These are phyloP conservation scores for Nemoura dubitans DNA, from an alignment of 2,888 invertebrate genomes.

Conservation along the genomic window DNA sequence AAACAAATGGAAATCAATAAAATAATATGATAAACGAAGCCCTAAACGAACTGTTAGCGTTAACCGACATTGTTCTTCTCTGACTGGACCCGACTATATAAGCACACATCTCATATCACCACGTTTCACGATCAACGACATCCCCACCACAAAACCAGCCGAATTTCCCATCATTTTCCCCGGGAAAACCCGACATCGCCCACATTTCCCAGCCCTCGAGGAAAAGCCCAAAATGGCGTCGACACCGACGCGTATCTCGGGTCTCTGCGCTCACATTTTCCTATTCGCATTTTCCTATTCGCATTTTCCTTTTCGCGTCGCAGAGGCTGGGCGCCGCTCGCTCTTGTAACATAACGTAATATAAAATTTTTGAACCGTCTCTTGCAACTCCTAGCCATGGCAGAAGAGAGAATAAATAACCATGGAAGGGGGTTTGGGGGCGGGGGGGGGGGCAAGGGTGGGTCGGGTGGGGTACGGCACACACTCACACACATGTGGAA, in stretches of 20 bases:
- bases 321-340: neutral
- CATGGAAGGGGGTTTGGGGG: neutral
- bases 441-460: neutral
- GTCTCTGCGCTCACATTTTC: too few species aligned
- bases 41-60: too few species aligned
- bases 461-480: neutral
- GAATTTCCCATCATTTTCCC: too few species aligned
- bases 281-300: neutral
- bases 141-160: too few species aligned
- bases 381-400: neutral
- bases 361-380: neutral
- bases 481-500: neutral
- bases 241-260: neutral
- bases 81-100: too few species aligned
- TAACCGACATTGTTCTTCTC: too few species aligned
- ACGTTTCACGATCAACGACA: too few species aligned
- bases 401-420: constrained; percentile 24
- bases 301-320: neutral
- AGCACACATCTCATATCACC: too few species aligned
- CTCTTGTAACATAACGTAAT: constrained; percentile 9
- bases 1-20: too few species aligned
- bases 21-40: too few species aligned
- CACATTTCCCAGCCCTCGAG: neutral
- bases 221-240: neutral
- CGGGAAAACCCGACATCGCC: neutral